Conservation (phyloP, 2,797 vertebrate genomes). For the Galagoides demidoff region DNA sequence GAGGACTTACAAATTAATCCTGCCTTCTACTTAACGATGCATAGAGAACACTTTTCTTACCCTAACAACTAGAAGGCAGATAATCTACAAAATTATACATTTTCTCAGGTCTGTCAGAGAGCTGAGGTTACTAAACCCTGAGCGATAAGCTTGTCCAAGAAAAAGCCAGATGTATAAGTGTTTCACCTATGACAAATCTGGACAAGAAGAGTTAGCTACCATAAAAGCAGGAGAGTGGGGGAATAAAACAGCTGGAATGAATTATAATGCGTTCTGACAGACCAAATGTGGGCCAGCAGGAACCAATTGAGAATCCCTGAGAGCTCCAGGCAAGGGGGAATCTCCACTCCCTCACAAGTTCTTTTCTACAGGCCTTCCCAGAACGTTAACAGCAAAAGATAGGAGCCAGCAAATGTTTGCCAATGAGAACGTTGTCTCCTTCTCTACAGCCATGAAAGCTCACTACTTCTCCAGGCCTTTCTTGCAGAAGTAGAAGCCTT, state of each 20-base stretch:
- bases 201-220: background rate
- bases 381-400: background rate
- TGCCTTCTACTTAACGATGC: slow-evolving; percentile 9
- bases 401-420: background rate
- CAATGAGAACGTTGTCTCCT: background rate
- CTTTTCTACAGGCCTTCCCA: background rate
- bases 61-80: background rate
- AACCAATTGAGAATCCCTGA: background rate
- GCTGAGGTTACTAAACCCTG: background rate
- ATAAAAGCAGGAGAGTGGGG: background rate
- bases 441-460: background rate
- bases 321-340: background rate
- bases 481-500: background rate
- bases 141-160: background rate
- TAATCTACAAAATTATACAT: background rate
- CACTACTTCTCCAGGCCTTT: background rate
- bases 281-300: background rate
- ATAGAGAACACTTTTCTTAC: background rate
- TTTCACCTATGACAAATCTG: background rate
- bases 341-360: background rate
- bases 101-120: background rate
- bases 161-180: background rate
- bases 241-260: background rate
- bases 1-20: background rate
- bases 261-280: background rate